These are phyloP conservation scores for Micropoecilia bifurca DNA, from an alignment of 2,797 vertebrate species.

Conservation along the genomic window DNA sequence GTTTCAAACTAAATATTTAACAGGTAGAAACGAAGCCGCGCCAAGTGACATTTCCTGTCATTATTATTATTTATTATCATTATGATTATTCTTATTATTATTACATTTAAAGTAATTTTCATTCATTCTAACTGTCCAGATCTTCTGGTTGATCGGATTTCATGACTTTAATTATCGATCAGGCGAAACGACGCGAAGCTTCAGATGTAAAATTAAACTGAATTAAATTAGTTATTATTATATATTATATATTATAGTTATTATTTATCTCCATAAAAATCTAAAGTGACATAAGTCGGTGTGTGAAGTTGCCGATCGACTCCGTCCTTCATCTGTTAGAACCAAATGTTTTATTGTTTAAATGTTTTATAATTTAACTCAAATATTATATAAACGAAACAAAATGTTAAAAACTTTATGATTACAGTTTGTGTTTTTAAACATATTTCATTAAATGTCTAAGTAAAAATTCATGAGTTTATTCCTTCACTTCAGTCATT, in stretches of 20 bases:
- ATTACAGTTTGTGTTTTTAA: not conserved
- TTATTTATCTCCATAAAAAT: not conserved
- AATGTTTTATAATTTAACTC: not conserved
- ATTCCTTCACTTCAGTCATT: not conserved
- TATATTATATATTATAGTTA: not conserved
- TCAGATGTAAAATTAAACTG: not conserved
- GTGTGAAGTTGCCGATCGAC: not conserved
- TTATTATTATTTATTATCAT: no score
- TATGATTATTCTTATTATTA: no score
- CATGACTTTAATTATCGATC: not conserved
- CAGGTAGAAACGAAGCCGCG: not conserved
- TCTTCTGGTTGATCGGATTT: no score
- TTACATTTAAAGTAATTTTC: no score
- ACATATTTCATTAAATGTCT: not conserved
- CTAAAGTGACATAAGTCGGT: no score
- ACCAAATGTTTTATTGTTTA: not conserved
- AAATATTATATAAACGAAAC: not conserved
- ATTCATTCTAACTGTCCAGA: no score
- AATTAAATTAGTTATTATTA: not conserved
- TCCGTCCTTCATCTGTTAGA: no score
- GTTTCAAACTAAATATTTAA: not conserved
- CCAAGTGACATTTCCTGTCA: not conserved
- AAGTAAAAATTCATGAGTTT: not conserved
- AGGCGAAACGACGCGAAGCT: not conserved
- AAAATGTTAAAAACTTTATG: not conserved